Conservation (phyloP, 1,140 invertebrate species). For the Brachionus calyciflorus region DNA sequence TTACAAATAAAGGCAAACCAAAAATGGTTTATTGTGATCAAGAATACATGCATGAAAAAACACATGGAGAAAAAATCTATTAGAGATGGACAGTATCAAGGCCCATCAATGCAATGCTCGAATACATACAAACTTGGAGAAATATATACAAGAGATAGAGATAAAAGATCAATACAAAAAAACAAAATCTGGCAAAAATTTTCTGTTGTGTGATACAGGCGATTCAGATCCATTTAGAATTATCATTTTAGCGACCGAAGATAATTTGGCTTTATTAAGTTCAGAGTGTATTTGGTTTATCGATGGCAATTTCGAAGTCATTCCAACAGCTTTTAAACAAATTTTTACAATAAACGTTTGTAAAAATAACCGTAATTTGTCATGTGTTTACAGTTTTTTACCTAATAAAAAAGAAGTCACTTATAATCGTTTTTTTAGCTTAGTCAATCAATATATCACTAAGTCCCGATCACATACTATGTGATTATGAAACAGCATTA, state of each 20-base stretch:
- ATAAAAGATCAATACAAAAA: background rate
- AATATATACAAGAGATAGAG: background rate
- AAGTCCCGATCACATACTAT: background rate
- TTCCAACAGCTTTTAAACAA: background rate
- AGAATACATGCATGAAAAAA: background rate
- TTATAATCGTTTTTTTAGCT: background rate
- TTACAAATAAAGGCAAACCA: background rate
- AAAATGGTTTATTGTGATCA: background rate
- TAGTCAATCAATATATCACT: background rate
- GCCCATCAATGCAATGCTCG: background rate
- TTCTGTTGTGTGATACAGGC: background rate
- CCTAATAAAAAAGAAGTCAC: background rate
- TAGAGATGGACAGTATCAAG: background rate
- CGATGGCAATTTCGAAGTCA: background rate
- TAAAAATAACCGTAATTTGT: background rate
- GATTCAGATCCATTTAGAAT: background rate
- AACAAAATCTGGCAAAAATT: background rate
- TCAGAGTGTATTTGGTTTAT: background rate
- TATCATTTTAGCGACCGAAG: background rate
- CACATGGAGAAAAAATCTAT: background rate
- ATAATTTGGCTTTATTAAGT: background rate
- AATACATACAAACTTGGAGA: background rate
- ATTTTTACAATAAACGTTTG: background rate
- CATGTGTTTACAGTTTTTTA: background rate
- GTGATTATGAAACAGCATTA: background rate